Percentiles rank a stretch among this genome's conserved stretches.
Evolutionary conservation across 2,113 vertebrate genomes (phyloP).

Genomic region (Nettapus auritus): DNA sequence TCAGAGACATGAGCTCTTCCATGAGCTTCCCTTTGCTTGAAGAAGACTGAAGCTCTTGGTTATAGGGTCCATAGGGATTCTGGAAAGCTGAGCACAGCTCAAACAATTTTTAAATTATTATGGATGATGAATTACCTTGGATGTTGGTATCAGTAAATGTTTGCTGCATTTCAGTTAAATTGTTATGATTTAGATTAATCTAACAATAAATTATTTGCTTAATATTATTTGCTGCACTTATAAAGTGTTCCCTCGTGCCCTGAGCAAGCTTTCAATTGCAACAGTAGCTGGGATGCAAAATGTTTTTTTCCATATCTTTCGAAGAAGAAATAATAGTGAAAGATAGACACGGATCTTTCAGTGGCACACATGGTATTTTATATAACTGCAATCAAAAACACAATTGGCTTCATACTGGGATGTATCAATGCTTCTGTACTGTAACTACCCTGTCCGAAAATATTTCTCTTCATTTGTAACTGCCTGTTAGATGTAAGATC

Average conservation of each 20-base stretch:
- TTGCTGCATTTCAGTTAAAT: not conserved
- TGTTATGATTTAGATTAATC: not conserved
- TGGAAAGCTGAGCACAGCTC: not conserved
- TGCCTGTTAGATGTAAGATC: not conserved
- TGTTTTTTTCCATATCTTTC: not conserved
- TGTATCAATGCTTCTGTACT: not conserved
- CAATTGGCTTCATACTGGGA: not conserved
- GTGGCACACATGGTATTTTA: not conserved
- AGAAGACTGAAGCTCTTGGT: not conserved
- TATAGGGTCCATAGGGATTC: not conserved
- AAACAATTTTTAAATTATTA: not conserved
- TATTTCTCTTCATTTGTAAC: not conserved
- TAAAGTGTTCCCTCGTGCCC: not conserved
- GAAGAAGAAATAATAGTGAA: not conserved
- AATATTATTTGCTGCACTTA: no score
- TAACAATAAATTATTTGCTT: not conserved
- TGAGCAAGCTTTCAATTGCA: not conserved
- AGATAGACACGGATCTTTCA: not conserved
- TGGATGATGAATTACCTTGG: not conserved
- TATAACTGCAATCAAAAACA: not conserved
- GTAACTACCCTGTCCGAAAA: not conserved
- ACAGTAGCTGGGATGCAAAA: not conserved
- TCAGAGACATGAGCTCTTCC: accelerated
- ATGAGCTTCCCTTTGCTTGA: not conserved
- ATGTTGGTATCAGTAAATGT: not conserved